Conservation (phyloP, 1,140 invertebrate genomes). For the Asbolus verrucosus region DNA sequence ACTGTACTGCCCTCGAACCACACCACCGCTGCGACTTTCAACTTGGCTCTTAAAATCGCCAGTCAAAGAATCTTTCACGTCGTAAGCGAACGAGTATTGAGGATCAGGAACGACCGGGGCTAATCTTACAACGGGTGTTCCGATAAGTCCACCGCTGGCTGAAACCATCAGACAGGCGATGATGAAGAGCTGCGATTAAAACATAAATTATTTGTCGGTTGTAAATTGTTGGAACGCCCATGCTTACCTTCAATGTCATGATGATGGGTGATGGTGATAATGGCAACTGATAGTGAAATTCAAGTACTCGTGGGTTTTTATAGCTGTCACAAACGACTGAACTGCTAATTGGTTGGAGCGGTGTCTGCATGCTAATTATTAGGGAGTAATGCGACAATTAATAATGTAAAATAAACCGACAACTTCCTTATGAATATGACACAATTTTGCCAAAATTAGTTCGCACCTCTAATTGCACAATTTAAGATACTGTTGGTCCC, state of each 20-base stretch:
- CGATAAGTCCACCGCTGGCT: slow-evolving; percentile 62
- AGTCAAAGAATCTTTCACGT: slow-evolving; percentile 69
- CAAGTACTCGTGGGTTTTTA: slow-evolving; percentile 27
- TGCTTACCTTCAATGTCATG: slow-evolving; percentile 16
- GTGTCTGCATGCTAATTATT: slow-evolving; percentile 28
- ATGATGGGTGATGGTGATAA: slow-evolving; percentile 28
- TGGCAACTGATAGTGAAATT: slow-evolving; percentile 38
- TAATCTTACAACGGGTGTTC: slow-evolving; percentile 62
- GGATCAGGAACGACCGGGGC: slow-evolving; percentile 67
- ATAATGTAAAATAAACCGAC: no score
- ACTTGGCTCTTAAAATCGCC: slow-evolving; percentile 71
- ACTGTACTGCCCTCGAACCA: slow-evolving; percentile 73
- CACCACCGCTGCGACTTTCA: slow-evolving; percentile 70
- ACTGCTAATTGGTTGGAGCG: slow-evolving; percentile 3
- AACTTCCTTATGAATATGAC: no score
- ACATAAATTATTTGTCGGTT: slow-evolving; percentile 20
- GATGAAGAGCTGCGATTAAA: slow-evolving; percentile 9
- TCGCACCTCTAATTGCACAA: no score
- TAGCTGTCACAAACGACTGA: background rate
- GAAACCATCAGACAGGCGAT: slow-evolving; percentile 55
- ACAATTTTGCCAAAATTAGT: no score
- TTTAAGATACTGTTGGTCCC: no score
- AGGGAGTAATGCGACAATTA: no score
- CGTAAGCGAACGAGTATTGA: slow-evolving; percentile 69
- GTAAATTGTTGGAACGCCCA: slow-evolving; percentile 14